Conservation (phyloP, 2,797 vertebrate genomes). For the Passerculus sandwichensis region DNA sequence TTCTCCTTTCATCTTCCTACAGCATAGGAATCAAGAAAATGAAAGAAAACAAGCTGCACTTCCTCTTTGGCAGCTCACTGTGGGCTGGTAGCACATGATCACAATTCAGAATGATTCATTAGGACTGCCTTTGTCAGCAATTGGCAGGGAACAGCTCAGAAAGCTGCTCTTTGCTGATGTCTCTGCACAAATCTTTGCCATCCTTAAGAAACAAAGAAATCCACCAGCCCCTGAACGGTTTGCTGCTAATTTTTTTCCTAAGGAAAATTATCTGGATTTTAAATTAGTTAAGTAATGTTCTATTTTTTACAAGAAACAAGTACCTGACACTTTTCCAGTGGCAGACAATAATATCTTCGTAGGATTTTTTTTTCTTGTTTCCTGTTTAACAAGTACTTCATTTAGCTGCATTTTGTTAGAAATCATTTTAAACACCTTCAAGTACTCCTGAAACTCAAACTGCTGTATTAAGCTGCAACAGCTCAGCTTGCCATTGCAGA, state of each 20-base stretch:
- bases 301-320: constrained; percentile 4
- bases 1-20: constrained; percentile 71
- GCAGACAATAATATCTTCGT: not conserved
- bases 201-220: constrained; percentile 37
- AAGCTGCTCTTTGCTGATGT: constrained; percentile 47
- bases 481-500: constrained; percentile 1
- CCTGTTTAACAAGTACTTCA: not conserved
- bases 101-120: constrained; percentile 76
- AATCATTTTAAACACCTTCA: not conserved
- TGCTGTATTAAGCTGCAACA: not conserved
- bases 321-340: not conserved
- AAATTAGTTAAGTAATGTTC: not conserved
- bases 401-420: not conserved
- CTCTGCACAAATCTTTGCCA: constrained; percentile 12
- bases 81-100: constrained; percentile 85
- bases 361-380: not conserved
- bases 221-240: not conserved
- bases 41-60: constrained; percentile 81
- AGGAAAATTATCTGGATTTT: constrained; percentile 24
- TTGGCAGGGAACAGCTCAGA: constrained; percentile 75
- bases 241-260: not conserved
- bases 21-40: constrained; percentile 66
- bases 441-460: not conserved
- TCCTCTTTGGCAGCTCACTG: constrained; percentile 82
- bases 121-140: constrained; percentile 79